Percentiles rank a stretch among this genome's conserved stretches.
These are phyloP conservation scores for Strigamia transsilvanica DNA, from an alignment of 2,888 invertebrate species.

Conservation along the genomic window DNA sequence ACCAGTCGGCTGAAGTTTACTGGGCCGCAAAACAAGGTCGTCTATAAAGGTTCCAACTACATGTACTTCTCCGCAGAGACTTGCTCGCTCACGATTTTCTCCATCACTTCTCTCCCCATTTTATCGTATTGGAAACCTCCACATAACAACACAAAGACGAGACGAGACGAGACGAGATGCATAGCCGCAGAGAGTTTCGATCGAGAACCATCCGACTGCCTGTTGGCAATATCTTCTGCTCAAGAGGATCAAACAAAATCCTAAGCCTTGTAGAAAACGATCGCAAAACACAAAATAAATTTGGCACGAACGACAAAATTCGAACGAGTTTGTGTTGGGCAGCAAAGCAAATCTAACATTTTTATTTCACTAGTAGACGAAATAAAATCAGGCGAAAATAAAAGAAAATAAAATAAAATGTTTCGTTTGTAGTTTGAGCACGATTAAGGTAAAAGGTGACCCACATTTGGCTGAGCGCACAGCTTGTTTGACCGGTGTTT, in stretches of 20 bases:
- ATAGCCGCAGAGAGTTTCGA: constrained; percentile 32
- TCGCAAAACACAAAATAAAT: neutral
- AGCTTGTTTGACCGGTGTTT: constrained; percentile 31
- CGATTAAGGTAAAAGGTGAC: neutral
- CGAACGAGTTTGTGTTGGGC: neutral
- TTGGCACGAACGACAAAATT: neutral
- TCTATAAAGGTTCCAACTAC: constrained; percentile 31
- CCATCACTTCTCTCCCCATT: constrained; percentile 44
- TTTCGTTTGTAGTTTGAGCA: neutral
- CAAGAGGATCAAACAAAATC: constrained; percentile 37
- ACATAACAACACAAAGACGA: constrained; percentile 35
- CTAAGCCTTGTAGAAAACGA: neutral
- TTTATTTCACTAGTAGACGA: neutral
- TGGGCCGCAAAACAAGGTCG: constrained; percentile 45
- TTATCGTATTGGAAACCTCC: constrained; percentile 43
- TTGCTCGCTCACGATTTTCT: constrained; percentile 34
- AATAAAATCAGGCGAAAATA: neutral
- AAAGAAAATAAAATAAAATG: neutral
- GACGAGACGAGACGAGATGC: neutral
- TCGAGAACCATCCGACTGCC: constrained; percentile 6
- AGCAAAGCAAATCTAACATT: neutral
- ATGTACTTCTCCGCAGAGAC: neutral
- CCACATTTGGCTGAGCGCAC: constrained; percentile 12
- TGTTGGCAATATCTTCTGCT: constrained; percentile 39
- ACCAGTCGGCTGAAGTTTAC: constrained; percentile 17